Conservation (phyloP, 37 sponge, comb jelly and placozoan genomes). For the Haliclona indistincta region DNA sequence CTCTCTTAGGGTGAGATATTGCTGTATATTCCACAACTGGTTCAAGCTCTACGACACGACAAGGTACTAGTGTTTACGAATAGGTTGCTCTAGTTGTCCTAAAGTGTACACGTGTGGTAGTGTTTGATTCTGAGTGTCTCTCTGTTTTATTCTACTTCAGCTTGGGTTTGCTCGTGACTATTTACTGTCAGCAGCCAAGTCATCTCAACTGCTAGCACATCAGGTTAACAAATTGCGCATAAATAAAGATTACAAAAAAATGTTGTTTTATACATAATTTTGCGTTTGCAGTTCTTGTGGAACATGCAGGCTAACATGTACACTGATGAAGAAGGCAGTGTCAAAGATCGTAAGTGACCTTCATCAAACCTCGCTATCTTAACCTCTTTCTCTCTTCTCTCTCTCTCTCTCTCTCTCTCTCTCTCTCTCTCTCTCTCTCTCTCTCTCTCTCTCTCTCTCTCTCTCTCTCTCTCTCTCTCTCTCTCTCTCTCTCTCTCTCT, state of each 20-base stretch:
- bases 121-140: background rate
- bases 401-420: too few relatives aligned
- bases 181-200: slow-evolving; percentile 71
- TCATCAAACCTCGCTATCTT: too few relatives aligned
- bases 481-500: too few relatives aligned
- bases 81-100: background rate
- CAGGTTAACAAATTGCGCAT: slow-evolving; percentile 49
- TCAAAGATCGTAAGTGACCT: slow-evolving; percentile 80
- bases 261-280: background rate
- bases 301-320: slow-evolving; percentile 97
- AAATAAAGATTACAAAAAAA: background rate
- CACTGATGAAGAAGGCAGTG: slow-evolving; percentile 82
- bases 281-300: slow-evolving; percentile 80
- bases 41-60: slow-evolving; percentile 92
- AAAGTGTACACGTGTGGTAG: background rate
- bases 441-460: too few relatives aligned
- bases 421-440: too few relatives aligned
- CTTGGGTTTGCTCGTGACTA: slow-evolving; percentile 76
- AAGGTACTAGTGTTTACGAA: slow-evolving; percentile 17
- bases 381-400: too few relatives aligned
- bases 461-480: too few relatives aligned
- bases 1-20: slow-evolving; percentile 69
- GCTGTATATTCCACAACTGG: slow-evolving; percentile 91
- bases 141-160: slow-evolving; percentile 6
- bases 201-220: slow-evolving; percentile 91